Base-by-base conservation (phyloP, 2,113 vertebrate genomes). In the Axis porcinus region DNA sequence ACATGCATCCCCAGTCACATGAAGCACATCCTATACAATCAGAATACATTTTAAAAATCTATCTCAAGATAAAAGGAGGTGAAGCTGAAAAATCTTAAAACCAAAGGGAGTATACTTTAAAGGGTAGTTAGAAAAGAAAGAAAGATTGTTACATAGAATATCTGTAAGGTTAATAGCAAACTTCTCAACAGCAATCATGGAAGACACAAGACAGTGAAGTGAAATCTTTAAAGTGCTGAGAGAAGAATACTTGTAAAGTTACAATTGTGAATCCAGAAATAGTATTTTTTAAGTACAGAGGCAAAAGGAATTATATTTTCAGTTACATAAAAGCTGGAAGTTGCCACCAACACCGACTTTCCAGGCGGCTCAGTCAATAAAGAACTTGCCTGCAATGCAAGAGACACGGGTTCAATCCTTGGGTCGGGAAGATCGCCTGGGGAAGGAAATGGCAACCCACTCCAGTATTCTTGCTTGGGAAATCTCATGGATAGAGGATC, bases 291-390 rank as follows among this genome's bases (percentile, higher is more conserved):
- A 85, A 94, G 30, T 58, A 36, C 52, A 76, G 83, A 27, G 10
- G 57, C n/a, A 74, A 96, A 96, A 93, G 15, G 70, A 93, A 92
- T 47, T 12, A 25, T 93, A 40, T 86, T 91, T 92, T 70, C 33
- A 85, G 43, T 43, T 79, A 85, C 82, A 91, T 45, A 89, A 87
- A 98, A 94, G 15, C 47, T n/a, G 1, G 83, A 94, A 64, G 74
- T 96, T 89, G 47, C 27, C 67, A n/a, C 64, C 5, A 89, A 36
- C 9, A 76, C 16, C 27, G 28, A 40, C 17, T 74, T 74, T 11
- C 67, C 67, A 74, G 67, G 36, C 40, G 21, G 12, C 5, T 74
- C 5, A 25, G 10, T 25, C 36, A 74, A 36, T 40, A 74, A 74
- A 74, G 36, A 74, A 74, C 36, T 74, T 11, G 0, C 19, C 67